These are phyloP conservation scores for Loris lydekkerianus DNA, from an alignment of 2,797 vertebrate species.

Conservation along the genomic window DNA sequence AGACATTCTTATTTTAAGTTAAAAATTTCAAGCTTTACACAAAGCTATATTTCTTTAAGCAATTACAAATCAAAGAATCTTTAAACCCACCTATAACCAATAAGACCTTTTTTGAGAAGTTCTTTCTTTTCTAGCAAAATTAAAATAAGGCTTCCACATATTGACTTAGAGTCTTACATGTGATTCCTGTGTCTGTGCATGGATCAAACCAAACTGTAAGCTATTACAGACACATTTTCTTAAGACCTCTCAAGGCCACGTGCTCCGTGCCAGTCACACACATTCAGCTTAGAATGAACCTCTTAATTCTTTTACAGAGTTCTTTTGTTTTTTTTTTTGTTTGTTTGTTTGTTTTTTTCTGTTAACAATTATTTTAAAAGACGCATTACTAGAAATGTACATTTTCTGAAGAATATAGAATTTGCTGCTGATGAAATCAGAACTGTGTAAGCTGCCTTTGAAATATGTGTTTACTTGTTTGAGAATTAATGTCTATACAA, in stretches of 20 bases:
- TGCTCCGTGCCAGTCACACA: background rate
- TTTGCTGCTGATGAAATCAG: slow-evolving; percentile 64
- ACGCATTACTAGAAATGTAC: background rate
- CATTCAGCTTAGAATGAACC: background rate
- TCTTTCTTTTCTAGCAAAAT: background rate
- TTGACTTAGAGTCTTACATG: background rate
- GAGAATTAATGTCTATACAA: slow-evolving; percentile 68
- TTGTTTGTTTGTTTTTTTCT: background rate
- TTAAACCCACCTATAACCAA: background rate
- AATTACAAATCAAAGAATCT: background rate
- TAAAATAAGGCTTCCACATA: background rate
- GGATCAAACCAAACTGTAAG: background rate
- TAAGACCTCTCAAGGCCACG: background rate
- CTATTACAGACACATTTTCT: background rate
- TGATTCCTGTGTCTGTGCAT: background rate
- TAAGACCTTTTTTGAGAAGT: background rate
- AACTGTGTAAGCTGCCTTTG: slow-evolving; percentile 47
- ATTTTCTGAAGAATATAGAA: background rate
- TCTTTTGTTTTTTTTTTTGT: background rate
- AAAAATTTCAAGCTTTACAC: background rate
- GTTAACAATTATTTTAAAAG: slow-evolving; percentile 30
- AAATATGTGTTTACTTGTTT: slow-evolving; percentile 68
- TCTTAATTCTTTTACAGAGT: background rate
- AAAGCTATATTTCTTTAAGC: background rate
- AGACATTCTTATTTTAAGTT: background rate